phyloP scores from a whole-genome alignment of 2,113 vertebrate species.

The Scopus umbretta region DNA sequence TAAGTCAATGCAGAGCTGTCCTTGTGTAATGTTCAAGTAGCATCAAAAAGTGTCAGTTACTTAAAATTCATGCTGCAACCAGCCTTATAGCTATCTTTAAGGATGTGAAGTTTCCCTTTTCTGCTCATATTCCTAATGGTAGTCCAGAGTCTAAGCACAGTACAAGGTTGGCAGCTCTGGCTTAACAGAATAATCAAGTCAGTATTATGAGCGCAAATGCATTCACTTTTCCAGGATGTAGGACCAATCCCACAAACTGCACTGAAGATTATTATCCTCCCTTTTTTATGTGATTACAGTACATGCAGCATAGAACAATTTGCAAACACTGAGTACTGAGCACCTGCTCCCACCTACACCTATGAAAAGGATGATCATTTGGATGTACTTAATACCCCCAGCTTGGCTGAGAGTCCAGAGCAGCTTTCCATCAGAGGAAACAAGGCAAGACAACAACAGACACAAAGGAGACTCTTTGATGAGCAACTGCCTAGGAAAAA shows the following conservation, averaged over 20 bases:
- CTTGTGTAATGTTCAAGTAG: background rate
- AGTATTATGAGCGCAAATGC: background rate
- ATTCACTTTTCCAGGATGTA: background rate
- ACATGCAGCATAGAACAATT: background rate
- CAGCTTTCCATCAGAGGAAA: background rate
- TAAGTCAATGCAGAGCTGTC: background rate
- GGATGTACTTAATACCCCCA: background rate
- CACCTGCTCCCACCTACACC: background rate
- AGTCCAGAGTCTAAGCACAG: rapidly evolving
- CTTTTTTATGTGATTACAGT: background rate
- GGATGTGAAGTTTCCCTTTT: background rate
- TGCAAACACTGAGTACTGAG: background rate
- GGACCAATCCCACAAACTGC: background rate
- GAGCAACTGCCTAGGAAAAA: background rate
- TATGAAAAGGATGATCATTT: background rate
- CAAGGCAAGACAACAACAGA: background rate
- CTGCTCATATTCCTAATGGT: background rate
- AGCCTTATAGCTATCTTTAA: background rate
- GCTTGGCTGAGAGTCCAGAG: background rate
- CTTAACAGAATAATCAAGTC: background rate
- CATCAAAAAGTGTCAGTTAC: background rate
- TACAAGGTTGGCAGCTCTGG: background rate
- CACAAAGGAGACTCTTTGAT: background rate
- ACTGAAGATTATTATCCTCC: background rate
- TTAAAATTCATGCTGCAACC: background rate